A percentile compares a stretch with the other conserved stretches of the same genome.
Conservation (phyloP, 2,888 invertebrate genomes). For the Eupithecia subfuscata region DNA sequence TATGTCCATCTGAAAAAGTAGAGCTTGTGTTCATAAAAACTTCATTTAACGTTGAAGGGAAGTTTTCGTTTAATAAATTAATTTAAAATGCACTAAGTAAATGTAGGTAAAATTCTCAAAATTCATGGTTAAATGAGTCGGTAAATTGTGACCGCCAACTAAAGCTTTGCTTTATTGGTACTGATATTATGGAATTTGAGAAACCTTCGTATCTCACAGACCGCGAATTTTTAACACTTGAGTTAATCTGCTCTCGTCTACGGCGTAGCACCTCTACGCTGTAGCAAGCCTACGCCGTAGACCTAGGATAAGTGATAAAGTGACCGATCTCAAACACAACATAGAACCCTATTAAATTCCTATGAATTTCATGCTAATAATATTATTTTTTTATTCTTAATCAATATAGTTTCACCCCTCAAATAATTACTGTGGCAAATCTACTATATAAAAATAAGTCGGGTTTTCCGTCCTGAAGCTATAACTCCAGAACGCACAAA, state of each 20-base stretch:
- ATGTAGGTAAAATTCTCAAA: not conserved
- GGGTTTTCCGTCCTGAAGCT: too few species aligned
- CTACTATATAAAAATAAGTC: too few species aligned
- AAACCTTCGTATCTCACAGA: not conserved
- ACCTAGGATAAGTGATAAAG: not conserved
- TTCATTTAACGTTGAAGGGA: not conserved
- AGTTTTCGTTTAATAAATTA: not conserved
- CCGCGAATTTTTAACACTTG: not conserved
- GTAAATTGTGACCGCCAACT: not conserved
- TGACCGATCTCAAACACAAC: not conserved
- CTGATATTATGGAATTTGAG: not conserved
- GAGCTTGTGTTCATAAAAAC: not conserved
- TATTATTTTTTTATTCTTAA: too few species aligned
- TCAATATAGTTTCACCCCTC: too few species aligned
- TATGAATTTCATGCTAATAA: too few species aligned
- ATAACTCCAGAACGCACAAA: too few species aligned
- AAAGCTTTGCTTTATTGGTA: not conserved
- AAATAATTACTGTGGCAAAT: too few species aligned
- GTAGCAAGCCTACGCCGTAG: not conserved
- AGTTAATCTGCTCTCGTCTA: not conserved
- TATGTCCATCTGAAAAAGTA: conserved; percentile 84
- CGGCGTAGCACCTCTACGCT: not conserved
- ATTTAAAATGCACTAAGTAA: too few species aligned
- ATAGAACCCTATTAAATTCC: not conserved
- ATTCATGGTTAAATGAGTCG: too few species aligned